Evolutionary conservation across 2,888 invertebrate species (phyloP), one percentile per base, ranked within the genome.

Genomic region (Hyppa rectilinea): DNA sequence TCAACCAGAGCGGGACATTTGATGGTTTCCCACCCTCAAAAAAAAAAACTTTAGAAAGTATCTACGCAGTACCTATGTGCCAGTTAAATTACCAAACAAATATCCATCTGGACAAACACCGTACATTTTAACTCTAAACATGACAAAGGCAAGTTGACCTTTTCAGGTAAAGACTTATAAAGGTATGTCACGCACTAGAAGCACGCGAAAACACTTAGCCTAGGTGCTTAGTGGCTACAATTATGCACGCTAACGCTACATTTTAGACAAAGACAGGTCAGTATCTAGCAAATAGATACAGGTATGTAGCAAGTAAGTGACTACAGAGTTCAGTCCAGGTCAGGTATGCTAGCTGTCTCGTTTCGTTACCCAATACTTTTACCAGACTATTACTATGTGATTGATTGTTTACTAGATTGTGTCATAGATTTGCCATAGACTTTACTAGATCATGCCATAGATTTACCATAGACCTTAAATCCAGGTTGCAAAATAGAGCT

Each of bases 171-270:
- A 45, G 47, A 80, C 65, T 75, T 63, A 55, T 58, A 67, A 58
- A 61, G 43, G 43, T 50, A 49, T 71, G 64, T 71, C 77, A 66
- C 61, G 61, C 67, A 66, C 34, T n/a, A 7, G 29, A 38, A 71
- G 65, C 81, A 80, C 56, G 82, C 65, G 43, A 80, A 77, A 69
- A 64, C 63, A 81, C 76, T 81, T 58, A 66, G 56, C 10, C n/a
- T 45, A 10, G 38, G 38, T 56, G 40, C 65, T 67, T 76, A 53
- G 61, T 59, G 20, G 26, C 29, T 43, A 34, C 29, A 63, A 66
- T 61, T 60, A 61, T 56, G 45, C 43, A 67, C 47, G 55, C 53
- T 17, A 63, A 62, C 23, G 20, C 12, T 38, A 61, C 45, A 59
- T 62, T 67, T 62, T 65, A 59, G 63, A 34, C 68, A 77, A 36